Evolutionary conservation across 2,113 vertebrate species (phyloP).

Genomic region (Gadus chalcogrammus): DNA sequence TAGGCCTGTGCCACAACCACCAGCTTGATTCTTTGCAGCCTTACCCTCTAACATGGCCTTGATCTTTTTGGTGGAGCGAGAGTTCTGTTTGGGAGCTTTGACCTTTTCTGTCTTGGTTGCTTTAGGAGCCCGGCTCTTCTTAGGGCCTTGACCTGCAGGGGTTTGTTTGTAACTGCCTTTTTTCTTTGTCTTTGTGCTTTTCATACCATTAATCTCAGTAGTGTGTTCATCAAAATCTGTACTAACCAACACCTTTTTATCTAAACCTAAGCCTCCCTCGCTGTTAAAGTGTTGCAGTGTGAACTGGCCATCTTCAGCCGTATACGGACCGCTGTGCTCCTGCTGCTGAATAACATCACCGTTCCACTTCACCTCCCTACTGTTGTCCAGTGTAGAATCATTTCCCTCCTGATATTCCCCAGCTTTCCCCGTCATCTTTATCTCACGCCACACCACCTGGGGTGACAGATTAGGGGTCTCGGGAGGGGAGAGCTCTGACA

Average conservation of each 20-base stretch:
- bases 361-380: constrained; percentile 90
- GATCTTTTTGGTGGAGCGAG: constrained; percentile 88
- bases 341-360: constrained; percentile 84
- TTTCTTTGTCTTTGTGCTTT: constrained; percentile 90
- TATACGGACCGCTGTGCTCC: constrained; percentile 76
- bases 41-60: constrained; percentile 81
- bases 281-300: constrained; percentile 92
- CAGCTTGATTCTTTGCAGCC: constrained; percentile 79
- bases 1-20: constrained; percentile 55
- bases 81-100: constrained; percentile 85
- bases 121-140: constrained; percentile 88
- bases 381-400: constrained; percentile 75
- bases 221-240: constrained; percentile 83
- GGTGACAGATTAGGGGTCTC: constrained; percentile 96
- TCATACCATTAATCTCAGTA: constrained; percentile 78
- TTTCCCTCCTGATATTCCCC: constrained; percentile 84
- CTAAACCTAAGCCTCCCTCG: constrained; percentile 82
- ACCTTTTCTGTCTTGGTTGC: constrained; percentile 88
- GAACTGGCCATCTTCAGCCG: constrained; percentile 88
- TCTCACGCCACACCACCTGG: constrained; percentile 85
- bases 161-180: constrained; percentile 86
- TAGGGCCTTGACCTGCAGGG: constrained; percentile 84
- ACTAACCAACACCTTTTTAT: constrained; percentile 80
- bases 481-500: constrained; percentile 94
- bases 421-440: constrained; percentile 80